Evolutionary conservation across 1,140 invertebrate species (phyloP), one percentile per base, ranked within the genome.

Genomic region (Globodera ellingtonae): DNA sequence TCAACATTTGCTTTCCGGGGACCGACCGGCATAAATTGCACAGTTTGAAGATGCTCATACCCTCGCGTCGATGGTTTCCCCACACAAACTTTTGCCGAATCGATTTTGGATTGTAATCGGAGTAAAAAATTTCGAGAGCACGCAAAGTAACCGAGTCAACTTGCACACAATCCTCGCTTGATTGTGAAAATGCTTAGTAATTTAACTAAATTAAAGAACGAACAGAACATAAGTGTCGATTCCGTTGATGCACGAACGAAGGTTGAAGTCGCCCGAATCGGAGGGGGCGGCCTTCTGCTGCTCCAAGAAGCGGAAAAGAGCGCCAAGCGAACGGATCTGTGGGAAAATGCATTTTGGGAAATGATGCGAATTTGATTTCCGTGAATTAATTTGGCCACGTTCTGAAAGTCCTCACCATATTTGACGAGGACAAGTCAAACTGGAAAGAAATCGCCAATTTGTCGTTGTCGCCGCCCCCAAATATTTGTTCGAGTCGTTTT

Each of bases 281-380:
- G 83, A 75, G 24, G 85, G 52, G 47, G 75, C 84, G 56, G 84
- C 73, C 62, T 81, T 71, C 79, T 80, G 83, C 24, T 85, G 83
- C 66, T 86, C 80, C 18, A 85, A 44, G 66, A 78, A 81, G 13
- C 84, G 69, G 18, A 85, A 76, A 18, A 85, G 74, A 44, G 84
- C 84, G n/a, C 84, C 84, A 21, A 85, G 66, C n/a, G 84, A 73
- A 21, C 83, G 72, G 48, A 85, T 85, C 83, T 84, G 78, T 73
- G 15, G 56, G 18, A 5, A 62, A 62, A 15, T 18, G 18, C 15
- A 59, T 18, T 18, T 18, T 6, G 56, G 56, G 5, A 62, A 18
- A 62, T 62, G 13, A 62, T 52, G 4, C 10, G 18, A 13, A 62
- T 35, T 35, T 18, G 18, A 5, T 18, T 18, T 13, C 18, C 56